phyloP scores from a whole-genome alignment of 2,797 vertebrate species.

The Lacerta bilineata region DNA sequence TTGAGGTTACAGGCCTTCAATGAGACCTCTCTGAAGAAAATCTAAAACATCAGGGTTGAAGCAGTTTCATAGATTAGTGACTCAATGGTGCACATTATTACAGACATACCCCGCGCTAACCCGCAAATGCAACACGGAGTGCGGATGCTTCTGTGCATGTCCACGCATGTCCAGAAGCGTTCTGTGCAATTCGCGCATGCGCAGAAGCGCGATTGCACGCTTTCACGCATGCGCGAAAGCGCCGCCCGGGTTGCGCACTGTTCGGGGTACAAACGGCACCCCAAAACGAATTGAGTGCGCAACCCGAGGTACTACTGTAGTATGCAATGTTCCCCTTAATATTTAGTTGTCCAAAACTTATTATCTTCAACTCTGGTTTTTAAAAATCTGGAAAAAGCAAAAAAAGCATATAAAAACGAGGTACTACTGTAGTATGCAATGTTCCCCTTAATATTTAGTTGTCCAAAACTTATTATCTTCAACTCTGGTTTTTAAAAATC shows the following conservation, averaged over 20 bases:
- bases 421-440: no score
- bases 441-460: neutral
- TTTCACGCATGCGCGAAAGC: no score
- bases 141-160: no score
- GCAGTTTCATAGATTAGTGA: neutral
- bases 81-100: neutral
- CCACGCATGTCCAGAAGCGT: no score
- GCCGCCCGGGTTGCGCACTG: no score
- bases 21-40: neutral
- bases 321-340: neutral
- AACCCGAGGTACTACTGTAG: no score
- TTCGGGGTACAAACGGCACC: no score
- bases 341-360: neutral
- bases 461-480: neutral
- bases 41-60: no score
- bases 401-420: neutral
- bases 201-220: no score
- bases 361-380: neutral
- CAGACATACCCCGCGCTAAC: neutral
- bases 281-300: no score
- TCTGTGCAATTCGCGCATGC: no score
- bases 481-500: neutral
- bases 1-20: neutral
- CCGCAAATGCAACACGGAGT: no score
- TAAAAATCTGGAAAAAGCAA: conserved; percentile 22